Evolutionary conservation across 1,140 invertebrate genomes (phyloP), one percentile per base, ranked within the genome.

Genomic region (Drosophila ercepeae): DNA sequence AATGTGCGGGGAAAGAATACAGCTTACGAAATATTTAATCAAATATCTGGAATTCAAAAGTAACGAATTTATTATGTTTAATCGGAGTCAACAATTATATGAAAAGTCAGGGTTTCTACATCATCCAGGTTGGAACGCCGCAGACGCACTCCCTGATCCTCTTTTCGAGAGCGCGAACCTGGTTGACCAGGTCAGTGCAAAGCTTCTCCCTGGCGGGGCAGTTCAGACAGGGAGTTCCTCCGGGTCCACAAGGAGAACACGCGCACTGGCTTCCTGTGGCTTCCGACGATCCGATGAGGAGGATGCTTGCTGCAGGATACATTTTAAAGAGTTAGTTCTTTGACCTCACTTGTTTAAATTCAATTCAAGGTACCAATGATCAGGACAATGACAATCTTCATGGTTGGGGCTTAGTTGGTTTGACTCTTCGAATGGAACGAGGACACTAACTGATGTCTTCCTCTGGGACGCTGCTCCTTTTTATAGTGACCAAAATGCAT

Each of bases 401-500:
- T 32, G 29, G 11, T 11, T 32, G 11, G 9, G 9, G 29, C 3
- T 11, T 9, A 32, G 25, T 7, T 7, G 25, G 29, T 9, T 32
- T 32, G 9, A 11, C 29, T 27, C 7, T 6, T 27, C 8, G 27
- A 8, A 27, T 27, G 27, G 27, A 2, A 11, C 3, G 11, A 32
- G 29, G 11, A n/a, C 29, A 32, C 29, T 11, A 11, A 39, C 36
- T 39, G 36, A 39, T 39, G 36, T 5, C 11, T 32, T 39, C 14
- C 32, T 16, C 16, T 6, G 13, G 36, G 13, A 7, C 11, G 1
- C 5, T 39, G 36, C 2, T 0, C n/a, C n/a, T 39, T 39, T 54
- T 46, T 54, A 54, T 54, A 54, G 51, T 21, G 21, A 21, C 2
- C 21, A 41, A 54, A 45, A 46, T 5, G 36, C 3, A 25, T 3